phyloP scores from a whole-genome alignment of 2,797 vertebrate species.

The Bryconaethiops microstoma region DNA sequence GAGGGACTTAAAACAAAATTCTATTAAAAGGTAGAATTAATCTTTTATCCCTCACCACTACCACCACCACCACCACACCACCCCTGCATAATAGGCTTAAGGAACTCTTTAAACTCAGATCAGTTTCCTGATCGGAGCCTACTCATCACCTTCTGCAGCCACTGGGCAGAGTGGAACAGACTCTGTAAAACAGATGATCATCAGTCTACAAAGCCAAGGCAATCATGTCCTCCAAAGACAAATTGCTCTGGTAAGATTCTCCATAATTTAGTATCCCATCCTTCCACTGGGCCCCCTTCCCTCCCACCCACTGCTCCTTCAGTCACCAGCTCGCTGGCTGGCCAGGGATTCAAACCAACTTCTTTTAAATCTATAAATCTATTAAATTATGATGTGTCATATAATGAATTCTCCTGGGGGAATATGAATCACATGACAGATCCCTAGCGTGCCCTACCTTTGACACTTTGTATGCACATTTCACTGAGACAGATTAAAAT shows the following conservation, averaged over 20 bases:
- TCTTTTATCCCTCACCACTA: not conserved
- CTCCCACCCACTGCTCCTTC: constrained; percentile 47
- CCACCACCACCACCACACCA: too few species aligned
- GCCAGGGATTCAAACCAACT: constrained; percentile 71
- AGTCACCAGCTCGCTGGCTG: constrained; percentile 28
- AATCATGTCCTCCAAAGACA: constrained; percentile 74
- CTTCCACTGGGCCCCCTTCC: constrained; percentile 64
- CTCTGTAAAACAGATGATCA: constrained; percentile 74
- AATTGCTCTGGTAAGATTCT: constrained; percentile 77
- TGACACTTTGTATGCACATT: constrained; percentile 76
- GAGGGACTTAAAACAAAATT: not conserved
- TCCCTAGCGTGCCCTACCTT: constrained; percentile 70
- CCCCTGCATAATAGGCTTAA: not conserved
- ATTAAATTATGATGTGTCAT: constrained; percentile 81
- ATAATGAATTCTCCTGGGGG: constrained; percentile 72
- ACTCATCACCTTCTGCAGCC: constrained; percentile 50
- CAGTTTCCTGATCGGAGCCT: constrained; percentile 11
- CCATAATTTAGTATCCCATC: constrained; percentile 80
- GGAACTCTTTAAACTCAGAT: constrained; percentile 2
- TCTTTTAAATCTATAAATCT: constrained; percentile 79
- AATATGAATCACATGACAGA: constrained; percentile 79
- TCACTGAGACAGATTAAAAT: constrained; percentile 77
- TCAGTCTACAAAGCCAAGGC: constrained; percentile 71
- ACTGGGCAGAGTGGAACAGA: constrained; percentile 56
- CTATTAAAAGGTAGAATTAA: not conserved